phyloP scores from a whole-genome alignment of 2,113 vertebrate species.

The Actinemys pallida region DNA sequence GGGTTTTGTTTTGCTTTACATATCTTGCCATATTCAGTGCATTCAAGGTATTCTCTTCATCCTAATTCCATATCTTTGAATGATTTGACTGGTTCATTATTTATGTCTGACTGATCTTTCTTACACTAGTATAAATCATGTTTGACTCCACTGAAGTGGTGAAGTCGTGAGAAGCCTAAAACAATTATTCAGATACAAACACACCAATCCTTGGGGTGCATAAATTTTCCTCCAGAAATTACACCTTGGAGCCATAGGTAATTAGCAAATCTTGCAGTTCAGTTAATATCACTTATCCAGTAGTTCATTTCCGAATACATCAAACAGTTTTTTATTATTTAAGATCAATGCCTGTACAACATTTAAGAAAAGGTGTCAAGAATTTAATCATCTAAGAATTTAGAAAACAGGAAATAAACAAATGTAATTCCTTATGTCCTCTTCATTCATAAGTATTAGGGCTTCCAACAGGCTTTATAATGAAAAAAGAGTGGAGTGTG shows the following conservation, averaged over 20 bases:
- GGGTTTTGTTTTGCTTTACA: neutral
- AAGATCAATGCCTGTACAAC: neutral
- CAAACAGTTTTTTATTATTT: neutral
- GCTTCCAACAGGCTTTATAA: neutral
- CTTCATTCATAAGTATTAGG: neutral
- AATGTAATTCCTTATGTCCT: neutral
- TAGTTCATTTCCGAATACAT: neutral
- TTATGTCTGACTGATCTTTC: neutral
- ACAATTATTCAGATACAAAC: neutral
- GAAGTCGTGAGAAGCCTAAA: neutral
- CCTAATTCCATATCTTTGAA: neutral
- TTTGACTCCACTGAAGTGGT: neutral
- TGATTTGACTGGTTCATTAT: neutral
- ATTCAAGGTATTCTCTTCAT: neutral
- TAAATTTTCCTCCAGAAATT: neutral
- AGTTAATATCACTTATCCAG: neutral
- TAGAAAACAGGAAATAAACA: neutral
- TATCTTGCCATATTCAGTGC: neutral
- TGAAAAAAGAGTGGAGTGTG: neutral
- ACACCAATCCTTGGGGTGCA: neutral
- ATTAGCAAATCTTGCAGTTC: neutral
- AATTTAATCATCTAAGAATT: neutral
- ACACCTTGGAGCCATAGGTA: neutral
- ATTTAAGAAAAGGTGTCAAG: neutral
- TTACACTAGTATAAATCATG: neutral